Evolutionary conservation across 2,888 invertebrate species (phyloP).

Genomic region (Archips xylosteana): DNA sequence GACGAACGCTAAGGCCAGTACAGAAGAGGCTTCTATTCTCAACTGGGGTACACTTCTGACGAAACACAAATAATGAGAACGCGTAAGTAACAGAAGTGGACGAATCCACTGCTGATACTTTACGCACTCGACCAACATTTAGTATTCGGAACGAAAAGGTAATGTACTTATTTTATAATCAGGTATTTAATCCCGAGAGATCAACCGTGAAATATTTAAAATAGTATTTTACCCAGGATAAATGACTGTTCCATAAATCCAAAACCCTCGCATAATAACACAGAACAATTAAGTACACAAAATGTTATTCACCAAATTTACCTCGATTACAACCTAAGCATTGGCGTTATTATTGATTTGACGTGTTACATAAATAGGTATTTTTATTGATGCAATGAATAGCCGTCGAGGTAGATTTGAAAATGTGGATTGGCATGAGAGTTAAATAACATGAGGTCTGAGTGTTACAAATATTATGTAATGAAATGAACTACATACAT

Average conservation of each 20-base stretch:
- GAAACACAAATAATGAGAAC: slow-evolving; percentile 17
- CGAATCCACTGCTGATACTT: slow-evolving; percentile 10
- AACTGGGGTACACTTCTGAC: slow-evolving; percentile 14
- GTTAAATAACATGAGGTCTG: slow-evolving; percentile 11
- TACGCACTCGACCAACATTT: slow-evolving; percentile 5
- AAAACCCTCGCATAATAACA: slow-evolving; percentile 8
- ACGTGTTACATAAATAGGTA: not conserved
- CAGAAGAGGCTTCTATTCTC: slow-evolving; percentile 45
- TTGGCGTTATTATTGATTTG: not conserved
- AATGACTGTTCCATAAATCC: slow-evolving; percentile 12
- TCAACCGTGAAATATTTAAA: not conserved
- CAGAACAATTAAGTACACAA: slow-evolving; percentile 26
- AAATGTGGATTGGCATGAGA: not conserved
- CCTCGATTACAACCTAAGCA: not conserved
- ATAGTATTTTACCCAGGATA: not conserved
- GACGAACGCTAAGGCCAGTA: slow-evolving; percentile 52
- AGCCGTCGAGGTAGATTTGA: slow-evolving; percentile 9
- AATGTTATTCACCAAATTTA: slow-evolving; percentile 1
- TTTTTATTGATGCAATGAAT: not conserved
- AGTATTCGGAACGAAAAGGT: not conserved
- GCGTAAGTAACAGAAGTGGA: slow-evolving; percentile 1
- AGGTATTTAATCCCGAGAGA: not conserved
- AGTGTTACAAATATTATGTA: not conserved
- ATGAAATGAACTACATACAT: not conserved
- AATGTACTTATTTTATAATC: slow-evolving; percentile 9